Conservation (phyloP, 2,797 vertebrate genomes). For the Sebastes nivosus region DNA sequence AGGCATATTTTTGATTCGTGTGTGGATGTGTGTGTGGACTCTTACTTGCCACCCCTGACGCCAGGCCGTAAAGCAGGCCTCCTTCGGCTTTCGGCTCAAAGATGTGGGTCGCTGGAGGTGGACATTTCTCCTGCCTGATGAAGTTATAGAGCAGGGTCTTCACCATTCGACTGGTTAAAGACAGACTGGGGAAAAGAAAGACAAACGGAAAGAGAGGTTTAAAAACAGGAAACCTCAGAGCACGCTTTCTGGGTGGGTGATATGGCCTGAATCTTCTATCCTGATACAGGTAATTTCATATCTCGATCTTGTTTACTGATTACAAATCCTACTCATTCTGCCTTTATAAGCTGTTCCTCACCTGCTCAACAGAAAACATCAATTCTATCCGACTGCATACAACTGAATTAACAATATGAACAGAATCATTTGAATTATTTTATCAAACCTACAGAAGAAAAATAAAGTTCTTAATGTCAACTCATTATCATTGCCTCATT, state of each 20-base stretch:
- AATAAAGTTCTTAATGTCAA: neutral
- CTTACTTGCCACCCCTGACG: conserved; percentile 97
- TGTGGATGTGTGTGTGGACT: conserved; percentile 30
- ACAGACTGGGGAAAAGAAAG: conserved; percentile 80
- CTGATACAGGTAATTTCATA: too few species aligned
- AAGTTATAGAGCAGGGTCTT: conserved; percentile 98
- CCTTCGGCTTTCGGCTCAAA: conserved; percentile 90
- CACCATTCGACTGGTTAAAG: conserved; percentile 94
- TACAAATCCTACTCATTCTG: too few species aligned
- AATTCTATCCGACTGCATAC: neutral
- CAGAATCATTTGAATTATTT: neutral
- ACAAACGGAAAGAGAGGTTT: neutral
- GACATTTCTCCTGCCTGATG: conserved; percentile 96
- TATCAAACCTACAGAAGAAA: neutral
- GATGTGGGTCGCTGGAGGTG: conserved; percentile 88
- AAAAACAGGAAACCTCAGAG: neutral
- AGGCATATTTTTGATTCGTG: neutral
- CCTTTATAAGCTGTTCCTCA: neutral
- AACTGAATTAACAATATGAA: neutral
- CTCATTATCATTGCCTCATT: neutral
- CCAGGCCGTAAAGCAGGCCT: conserved; percentile 94
- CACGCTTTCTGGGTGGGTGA: neutral
- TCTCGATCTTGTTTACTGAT: too few species aligned
- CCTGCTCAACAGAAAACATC: neutral
- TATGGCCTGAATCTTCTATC: too few species aligned